A percentile compares a stretch with the other conserved stretches of the same genome.
These are phyloP conservation scores for Penaeus chinensis DNA, from an alignment of 1,140 invertebrate genomes.

Conservation along the genomic window DNA sequence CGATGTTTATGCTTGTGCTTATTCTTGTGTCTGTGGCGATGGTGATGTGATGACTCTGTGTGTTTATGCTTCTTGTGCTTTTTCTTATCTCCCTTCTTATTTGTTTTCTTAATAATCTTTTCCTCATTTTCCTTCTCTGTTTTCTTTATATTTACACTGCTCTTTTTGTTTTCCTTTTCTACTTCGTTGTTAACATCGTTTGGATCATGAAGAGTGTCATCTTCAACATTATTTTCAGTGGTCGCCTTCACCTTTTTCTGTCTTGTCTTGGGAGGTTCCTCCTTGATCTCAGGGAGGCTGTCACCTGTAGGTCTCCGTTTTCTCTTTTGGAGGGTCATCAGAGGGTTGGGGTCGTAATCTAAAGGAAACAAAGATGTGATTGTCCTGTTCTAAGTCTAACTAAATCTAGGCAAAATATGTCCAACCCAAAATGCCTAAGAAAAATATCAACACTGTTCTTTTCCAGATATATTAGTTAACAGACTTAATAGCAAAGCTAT, in stretches of 20 bases:
- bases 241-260: slow-evolving; percentile 40
- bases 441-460: slow-evolving; percentile 19
- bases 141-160: slow-evolving; percentile 63
- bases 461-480: too few relatives aligned
- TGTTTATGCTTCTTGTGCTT: slow-evolving; percentile 79
- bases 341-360: slow-evolving; percentile 84
- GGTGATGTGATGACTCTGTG: slow-evolving; percentile 65
- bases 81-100: slow-evolving; percentile 43
- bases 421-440: not conserved
- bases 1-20: slow-evolving; percentile 65
- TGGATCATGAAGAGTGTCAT: slow-evolving; percentile 13
- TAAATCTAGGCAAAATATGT: not conserved
- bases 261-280: slow-evolving; percentile 14
- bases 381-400: too few relatives aligned
- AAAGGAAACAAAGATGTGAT: slow-evolving; percentile 64
- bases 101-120: slow-evolving; percentile 42
- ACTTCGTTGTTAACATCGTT: slow-evolving; percentile 58
- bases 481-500: too few relatives aligned
- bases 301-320: slow-evolving; percentile 75
- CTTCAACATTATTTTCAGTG: slow-evolving; percentile 24
- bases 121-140: slow-evolving; percentile 76
- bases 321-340: slow-evolving; percentile 79
- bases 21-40: slow-evolving; percentile 79
- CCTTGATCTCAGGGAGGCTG: slow-evolving; percentile 45
- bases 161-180: slow-evolving; percentile 63